Conservation (phyloP, 2,888 invertebrate species). For the Machimus atricapillus region DNA sequence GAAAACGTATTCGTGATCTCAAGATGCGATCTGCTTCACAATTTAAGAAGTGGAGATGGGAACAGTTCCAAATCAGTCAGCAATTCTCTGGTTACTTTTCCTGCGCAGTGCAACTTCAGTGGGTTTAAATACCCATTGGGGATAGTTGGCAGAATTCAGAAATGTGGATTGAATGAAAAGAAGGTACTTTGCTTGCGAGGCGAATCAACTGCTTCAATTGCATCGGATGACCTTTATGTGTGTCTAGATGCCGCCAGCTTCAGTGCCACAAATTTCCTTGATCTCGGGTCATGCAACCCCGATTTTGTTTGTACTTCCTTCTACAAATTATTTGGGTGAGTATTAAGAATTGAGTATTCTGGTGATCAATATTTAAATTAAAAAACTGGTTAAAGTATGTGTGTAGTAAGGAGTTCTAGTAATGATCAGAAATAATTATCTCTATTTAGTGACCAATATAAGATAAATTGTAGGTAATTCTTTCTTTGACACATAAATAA, state of each 20-base stretch:
- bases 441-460: no score
- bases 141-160: conserved; percentile 73
- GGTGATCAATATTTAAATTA: no score
- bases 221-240: conserved; percentile 67
- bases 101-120: conserved; percentile 95
- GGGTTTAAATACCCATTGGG: conserved; percentile 86
- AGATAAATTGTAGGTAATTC: no score
- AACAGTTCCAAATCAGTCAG: conserved; percentile 50
- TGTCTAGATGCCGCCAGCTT: conserved; percentile 87
- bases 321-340: conserved; percentile 88
- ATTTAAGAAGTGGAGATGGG: conserved; percentile 46
- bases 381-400: no score
- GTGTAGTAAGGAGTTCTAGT: no score
- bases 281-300: conserved; percentile 75
- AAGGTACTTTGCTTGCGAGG: conserved; percentile 44
- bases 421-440: no score
- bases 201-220: not conserved
- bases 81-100: conserved; percentile 79
- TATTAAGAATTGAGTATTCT: not conserved
- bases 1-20: conserved; percentile 67
- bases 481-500: no score
- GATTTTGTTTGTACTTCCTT: conserved; percentile 94
- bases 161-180: conserved; percentile 65
- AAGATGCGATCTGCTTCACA: conserved; percentile 66
- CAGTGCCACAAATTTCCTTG: conserved; percentile 78